Percentiles rank a stretch among this genome's conserved stretches.
Conservation (phyloP, 2,888 invertebrate genomes). For the Muscina levida region DNA sequence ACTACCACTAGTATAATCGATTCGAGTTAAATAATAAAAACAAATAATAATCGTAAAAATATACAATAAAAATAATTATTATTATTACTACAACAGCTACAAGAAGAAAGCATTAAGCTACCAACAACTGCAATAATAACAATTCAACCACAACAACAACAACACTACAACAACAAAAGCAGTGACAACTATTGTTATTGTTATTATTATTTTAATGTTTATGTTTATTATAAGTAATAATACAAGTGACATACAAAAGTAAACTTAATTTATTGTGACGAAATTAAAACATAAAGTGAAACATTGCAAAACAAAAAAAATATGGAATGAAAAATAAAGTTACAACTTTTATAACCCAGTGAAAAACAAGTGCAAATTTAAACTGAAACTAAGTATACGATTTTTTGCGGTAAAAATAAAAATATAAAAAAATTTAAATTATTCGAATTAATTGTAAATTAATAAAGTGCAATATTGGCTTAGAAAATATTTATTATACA, state of each 20-base stretch:
- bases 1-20: slow-evolving; percentile 35
- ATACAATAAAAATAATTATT: slow-evolving; percentile 68
- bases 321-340: slow-evolving; percentile 44
- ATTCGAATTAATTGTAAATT: slow-evolving; percentile 9
- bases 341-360: slow-evolving; percentile 37
- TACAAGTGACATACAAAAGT: slow-evolving; percentile 42
- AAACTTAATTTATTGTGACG: slow-evolving; percentile 12
- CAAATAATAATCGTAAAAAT: slow-evolving; percentile 59
- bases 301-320: slow-evolving; percentile 32
- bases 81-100: slow-evolving; percentile 62
- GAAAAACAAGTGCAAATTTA: slow-evolving; percentile 55
- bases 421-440: slow-evolving; percentile 26
- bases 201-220: slow-evolving; percentile 67
- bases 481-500: neutral
- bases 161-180: slow-evolving; percentile 50
- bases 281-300: slow-evolving; percentile 36
- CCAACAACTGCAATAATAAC: slow-evolving; percentile 16
- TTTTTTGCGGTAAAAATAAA: slow-evolving; percentile 44
- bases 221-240: slow-evolving; percentile 50
- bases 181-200: slow-evolving; percentile 66
- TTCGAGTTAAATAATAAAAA: slow-evolving; percentile 58
- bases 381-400: slow-evolving; percentile 68
- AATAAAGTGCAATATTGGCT: neutral
- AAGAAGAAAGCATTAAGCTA: neutral
- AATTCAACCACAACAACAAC: slow-evolving; percentile 18